Percentiles rank a stretch among this genome's conserved stretches.
phyloP scores from a whole-genome alignment of 2,113 vertebrate species.

The Peromyscus leucopus region DNA sequence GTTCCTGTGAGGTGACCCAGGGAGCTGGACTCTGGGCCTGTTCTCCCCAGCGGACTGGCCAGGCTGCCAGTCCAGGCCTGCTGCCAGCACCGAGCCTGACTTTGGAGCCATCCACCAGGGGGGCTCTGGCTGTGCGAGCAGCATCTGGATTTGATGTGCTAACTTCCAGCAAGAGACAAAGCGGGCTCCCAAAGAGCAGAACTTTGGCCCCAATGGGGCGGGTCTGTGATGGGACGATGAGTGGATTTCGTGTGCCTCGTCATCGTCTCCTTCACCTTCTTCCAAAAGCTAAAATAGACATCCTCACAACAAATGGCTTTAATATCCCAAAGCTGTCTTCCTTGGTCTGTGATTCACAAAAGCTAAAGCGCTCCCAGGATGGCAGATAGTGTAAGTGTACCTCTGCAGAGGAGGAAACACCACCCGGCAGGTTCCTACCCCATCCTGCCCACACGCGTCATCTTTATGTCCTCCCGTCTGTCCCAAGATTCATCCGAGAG shows the following conservation, averaged over 20 bases:
- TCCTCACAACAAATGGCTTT: background rate
- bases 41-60: background rate
- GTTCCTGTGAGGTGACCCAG: background rate
- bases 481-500: background rate
- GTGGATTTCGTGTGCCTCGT: background rate
- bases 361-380: background rate
- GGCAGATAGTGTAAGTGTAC: background rate
- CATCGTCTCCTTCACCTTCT: background rate
- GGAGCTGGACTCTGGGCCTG: background rate
- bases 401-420: background rate
- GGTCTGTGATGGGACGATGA: background rate
- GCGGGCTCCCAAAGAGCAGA: background rate
- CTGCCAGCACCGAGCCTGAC: background rate
- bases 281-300: background rate
- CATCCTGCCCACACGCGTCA: background rate
- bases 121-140: background rate
- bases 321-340: constrained; percentile 25
- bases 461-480: background rate
- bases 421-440: background rate
- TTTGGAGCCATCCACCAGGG: background rate
- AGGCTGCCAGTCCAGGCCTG: rapidly evolving
- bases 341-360: background rate
- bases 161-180: constrained; percentile 21
- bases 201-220: background rate
- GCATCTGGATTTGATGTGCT: constrained; percentile 46